phyloP scores from a whole-genome alignment of 2,113 vertebrate species.

The Cyanoderma ruficeps region DNA sequence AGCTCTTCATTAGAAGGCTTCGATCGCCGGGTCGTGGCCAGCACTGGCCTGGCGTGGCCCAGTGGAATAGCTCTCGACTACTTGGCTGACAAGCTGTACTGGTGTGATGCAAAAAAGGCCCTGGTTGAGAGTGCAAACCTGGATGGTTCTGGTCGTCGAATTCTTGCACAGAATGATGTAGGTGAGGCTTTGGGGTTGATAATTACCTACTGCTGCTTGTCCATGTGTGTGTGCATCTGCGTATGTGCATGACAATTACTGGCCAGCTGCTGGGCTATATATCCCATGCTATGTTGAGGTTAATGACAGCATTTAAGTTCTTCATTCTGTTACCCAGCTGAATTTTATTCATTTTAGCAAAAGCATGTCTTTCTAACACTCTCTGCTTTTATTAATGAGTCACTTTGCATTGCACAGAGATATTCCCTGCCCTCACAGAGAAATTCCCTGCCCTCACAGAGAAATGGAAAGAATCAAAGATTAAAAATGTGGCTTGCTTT shows the following conservation, averaged over 20 bases:
- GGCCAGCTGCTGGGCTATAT: background rate
- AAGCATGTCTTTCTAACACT: background rate
- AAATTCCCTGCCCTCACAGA: background rate
- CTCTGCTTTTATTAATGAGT: background rate
- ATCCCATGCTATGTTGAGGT: background rate
- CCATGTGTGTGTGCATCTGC: background rate
- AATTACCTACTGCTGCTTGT: background rate
- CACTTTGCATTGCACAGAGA: background rate
- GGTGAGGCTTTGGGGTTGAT: constrained; percentile 84
- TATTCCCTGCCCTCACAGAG: background rate
- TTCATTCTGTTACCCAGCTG: background rate
- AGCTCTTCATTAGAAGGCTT: constrained; percentile 83
- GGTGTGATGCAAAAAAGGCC: constrained; percentile 84
- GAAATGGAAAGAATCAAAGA: background rate
- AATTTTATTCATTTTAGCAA: background rate
- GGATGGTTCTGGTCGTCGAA: constrained; percentile 85
- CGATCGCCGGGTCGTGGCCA: constrained; percentile 73
- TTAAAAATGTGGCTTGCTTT: background rate
- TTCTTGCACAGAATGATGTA: constrained; percentile 89
- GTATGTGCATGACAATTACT: background rate
- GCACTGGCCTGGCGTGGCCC: constrained; percentile 78
- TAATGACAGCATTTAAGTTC: background rate
- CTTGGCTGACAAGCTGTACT: constrained; percentile 81
- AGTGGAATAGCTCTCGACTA: constrained; percentile 88
- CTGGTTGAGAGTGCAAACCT: constrained; percentile 83